These are phyloP conservation scores for Ichneumoninae sp. DNA, from an alignment of 2,888 invertebrate species.

Conservation along the genomic window DNA sequence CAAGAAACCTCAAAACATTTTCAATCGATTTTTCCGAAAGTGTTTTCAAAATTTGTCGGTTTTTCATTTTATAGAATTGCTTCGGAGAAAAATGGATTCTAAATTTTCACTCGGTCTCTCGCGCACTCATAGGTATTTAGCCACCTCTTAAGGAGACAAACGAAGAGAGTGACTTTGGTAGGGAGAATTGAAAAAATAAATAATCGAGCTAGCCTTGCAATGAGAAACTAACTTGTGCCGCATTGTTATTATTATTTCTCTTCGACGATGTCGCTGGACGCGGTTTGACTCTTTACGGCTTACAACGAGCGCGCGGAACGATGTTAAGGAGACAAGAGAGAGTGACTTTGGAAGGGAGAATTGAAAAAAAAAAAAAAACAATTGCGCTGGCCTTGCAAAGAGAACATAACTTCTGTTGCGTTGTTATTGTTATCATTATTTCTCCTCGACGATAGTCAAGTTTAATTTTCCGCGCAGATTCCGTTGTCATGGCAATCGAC, in stretches of 20 bases:
- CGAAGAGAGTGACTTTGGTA: not conserved
- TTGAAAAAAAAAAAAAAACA: not conserved
- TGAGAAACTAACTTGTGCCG: not conserved
- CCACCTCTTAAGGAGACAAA: not conserved
- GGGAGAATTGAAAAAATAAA: not conserved
- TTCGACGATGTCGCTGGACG: not conserved
- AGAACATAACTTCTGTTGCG: not conserved
- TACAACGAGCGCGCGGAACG: slow-evolving; percentile 28
- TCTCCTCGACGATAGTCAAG: not conserved
- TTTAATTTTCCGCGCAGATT: not conserved
- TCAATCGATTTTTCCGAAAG: too few relatives aligned
- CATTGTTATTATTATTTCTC: not conserved
- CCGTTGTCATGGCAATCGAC: not conserved
- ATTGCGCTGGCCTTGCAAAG: not conserved
- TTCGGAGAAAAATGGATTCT: not conserved
- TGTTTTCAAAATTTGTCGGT: too few relatives aligned
- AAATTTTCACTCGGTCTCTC: too few relatives aligned
- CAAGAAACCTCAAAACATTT: too few relatives aligned
- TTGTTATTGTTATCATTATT: not conserved
- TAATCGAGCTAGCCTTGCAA: not conserved
- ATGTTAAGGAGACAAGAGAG: slow-evolving; percentile 8
- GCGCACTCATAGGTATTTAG: too few relatives aligned
- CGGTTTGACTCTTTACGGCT: slow-evolving; percentile 13
- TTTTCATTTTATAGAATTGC: not conserved
- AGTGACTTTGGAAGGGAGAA: not conserved